Evolutionary conservation across 30 jellyfish, hydroid and myxozoan species (phyloP).

Genomic region (Aurelia sp.): DNA sequence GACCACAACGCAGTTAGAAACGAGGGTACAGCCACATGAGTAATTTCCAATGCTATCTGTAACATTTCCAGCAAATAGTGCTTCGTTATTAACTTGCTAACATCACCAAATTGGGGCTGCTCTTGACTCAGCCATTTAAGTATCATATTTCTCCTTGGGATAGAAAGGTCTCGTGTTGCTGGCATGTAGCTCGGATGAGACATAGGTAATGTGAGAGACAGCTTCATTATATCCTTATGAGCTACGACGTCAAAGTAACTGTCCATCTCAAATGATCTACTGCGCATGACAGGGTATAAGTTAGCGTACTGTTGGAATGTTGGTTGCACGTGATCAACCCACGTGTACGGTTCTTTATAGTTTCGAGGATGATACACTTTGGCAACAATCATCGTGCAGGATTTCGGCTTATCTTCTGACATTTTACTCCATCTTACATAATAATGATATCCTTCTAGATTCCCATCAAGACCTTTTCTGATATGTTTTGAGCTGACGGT

Average conservation of each 20-base stretch:
- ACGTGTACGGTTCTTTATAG: conserved; percentile 20
- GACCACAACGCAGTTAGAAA: conserved; percentile 43
- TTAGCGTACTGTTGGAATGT: conserved; percentile 51
- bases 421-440: conserved; percentile 13
- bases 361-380: conserved; percentile 33
- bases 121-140: conserved; percentile 44
- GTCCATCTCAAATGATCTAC: conserved; percentile 42
- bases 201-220: conserved; percentile 49
- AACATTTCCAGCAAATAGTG: conserved; percentile 28
- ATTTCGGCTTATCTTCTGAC: background rate
- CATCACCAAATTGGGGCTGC: conserved; percentile 43
- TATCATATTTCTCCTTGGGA: conserved; percentile 29
- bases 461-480: conserved; percentile 54
- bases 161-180: conserved; percentile 56
- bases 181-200: conserved; percentile 68
- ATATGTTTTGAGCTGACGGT: conserved; percentile 27
- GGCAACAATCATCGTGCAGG: conserved; percentile 2
- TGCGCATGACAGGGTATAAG: conserved; percentile 55
- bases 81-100: conserved; percentile 21
- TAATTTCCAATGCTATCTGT: conserved; percentile 48
- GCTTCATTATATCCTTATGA: conserved; percentile 39
- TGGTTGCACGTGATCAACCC: conserved; percentile 60
- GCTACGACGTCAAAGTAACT: conserved; percentile 62
- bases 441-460: conserved; percentile 46
- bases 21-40: conserved; percentile 53